Evolutionary conservation across 1,140 invertebrate genomes (phyloP), one percentile per base, ranked within the genome.

Genomic region (Acromyrmex charruanus): DNA sequence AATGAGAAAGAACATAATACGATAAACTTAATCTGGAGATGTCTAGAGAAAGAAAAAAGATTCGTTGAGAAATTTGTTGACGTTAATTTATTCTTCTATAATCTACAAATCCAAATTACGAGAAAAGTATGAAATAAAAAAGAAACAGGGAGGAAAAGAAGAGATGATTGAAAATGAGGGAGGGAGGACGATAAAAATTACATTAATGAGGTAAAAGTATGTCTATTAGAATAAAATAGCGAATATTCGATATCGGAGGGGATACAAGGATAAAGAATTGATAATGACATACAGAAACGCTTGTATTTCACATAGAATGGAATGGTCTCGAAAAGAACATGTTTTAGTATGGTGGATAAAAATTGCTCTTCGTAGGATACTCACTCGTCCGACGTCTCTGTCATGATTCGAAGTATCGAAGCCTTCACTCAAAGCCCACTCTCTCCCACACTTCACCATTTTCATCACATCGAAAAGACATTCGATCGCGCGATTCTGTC

Each of bases 371-470:
- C n/a, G n/a, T 85, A 1, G 25, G 4, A 63, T 93, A 95, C 95
- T 96, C 92, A 96, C 95, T 95, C 95, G 91, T 96, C 95, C 89
- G 92, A 94, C 92, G 94, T 92, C 92, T 96, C 95, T 95, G 95
- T 95, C 95, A 95, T 96, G 93, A 90, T 95, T 95, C 87, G 92
- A 93, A 88, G 92, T 94, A 89, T 92, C 92, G 90, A 94, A 93
- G 88, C 92, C 90, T 93, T 94, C 95, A 95, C 93, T 95, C 93
- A 91, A 94, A 93, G 90, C 92, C 94, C 93, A 94, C 94, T 94
- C 93, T 93, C 88, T 93, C 89, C 92, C 94, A 94, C 90, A 94
- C 91, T 93, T 94, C 94, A 95, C 92, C 95, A 96, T 96, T 95
- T 95, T 96, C 91, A 93, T 94, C 89, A 93, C 94, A 94, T 95